Percentiles rank a stretch among this genome's conserved stretches.
Conservation (phyloP, 2,797 vertebrate genomes). For the Glossophaga mutica region DNA sequence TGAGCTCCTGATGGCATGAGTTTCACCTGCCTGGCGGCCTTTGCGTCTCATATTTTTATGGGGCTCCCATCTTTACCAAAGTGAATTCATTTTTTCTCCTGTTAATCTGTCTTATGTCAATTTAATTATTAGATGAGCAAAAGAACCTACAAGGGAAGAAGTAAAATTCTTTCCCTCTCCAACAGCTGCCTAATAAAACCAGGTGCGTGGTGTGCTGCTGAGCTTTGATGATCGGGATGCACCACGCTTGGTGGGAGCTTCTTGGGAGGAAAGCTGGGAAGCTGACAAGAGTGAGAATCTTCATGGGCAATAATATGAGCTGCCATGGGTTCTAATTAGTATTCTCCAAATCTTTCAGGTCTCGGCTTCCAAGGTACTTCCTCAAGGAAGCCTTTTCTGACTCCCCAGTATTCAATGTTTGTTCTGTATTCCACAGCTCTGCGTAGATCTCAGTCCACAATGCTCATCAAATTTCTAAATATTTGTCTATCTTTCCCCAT, state of each 20-base stretch:
- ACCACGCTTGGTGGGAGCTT: neutral
- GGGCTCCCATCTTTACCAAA: neutral
- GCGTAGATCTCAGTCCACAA: neutral
- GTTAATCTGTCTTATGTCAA: neutral
- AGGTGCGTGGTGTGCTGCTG: slow-evolving; percentile 14
- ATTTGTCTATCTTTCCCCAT: neutral
- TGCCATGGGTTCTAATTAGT: neutral
- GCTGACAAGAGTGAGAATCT: neutral
- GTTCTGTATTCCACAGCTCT: neutral
- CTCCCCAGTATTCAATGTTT: neutral
- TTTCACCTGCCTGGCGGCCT: neutral
- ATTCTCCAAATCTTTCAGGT: neutral
- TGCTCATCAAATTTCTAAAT: neutral
- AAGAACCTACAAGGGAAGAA: neutral
- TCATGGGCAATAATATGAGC: neutral
- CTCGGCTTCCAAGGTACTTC: neutral
- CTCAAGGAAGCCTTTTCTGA: neutral
- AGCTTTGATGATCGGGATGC: neutral
- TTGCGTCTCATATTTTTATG: neutral
- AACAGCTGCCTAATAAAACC: neutral
- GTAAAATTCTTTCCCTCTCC: neutral
- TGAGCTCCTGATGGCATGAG: neutral
- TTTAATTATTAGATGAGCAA: neutral
- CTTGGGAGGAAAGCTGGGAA: neutral
- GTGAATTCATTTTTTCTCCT: neutral